Evolutionary conservation across 1,140 invertebrate genomes (phyloP), one percentile per base, ranked within the genome.

Genomic region (Helicoverpa armigera): DNA sequence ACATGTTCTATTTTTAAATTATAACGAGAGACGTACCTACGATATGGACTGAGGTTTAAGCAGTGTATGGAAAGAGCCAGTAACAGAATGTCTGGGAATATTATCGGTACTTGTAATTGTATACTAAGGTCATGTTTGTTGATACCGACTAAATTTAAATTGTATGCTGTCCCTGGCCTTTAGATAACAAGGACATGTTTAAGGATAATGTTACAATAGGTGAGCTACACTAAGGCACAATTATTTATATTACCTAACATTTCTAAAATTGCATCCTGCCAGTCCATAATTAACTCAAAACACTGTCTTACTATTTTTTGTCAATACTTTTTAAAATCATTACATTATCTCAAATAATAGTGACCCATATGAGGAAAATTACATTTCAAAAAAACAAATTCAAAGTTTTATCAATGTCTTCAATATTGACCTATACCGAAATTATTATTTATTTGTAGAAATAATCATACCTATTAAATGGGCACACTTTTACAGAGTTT

Each of bases 41-140:
- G 9, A 9, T 43, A 43, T 43, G 35, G 35, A 43, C 35, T 7
- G 35, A 43, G 35, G 5, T 43, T 43, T 43, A 43, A 43, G 5
- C 35, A 43, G 35, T 43, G 35, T 43, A 43, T 43, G 35, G 12
- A 12, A 12, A 72, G 18, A 29, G 9, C 18, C 18, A 58, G 29
- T 73, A 35, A 58, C 9, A 4, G 18, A 73, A 58, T 43, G 70
- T 31, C n/a, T 72, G 43, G 23, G 13, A 73, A 61, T 54, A 18
- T 75, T 80, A 80, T 80, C 72, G 31, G 56, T 14, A 23, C 13
- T 31, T 63, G 60, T 70, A 73, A 69, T 70, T 61, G 51, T 51
- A 56, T 76, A 81, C 63, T 58, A 60, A 70, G 73, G 80, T 76
- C 73, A 76, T 54, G 65, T 81, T 76, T 53, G 51, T 73, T 51